A percentile compares a stretch with the other conserved stretches of the same genome.
These are phyloP conservation scores for Corynorhinus townsendii DNA, from an alignment of 2,113 vertebrate species.

Conservation along the genomic window DNA sequence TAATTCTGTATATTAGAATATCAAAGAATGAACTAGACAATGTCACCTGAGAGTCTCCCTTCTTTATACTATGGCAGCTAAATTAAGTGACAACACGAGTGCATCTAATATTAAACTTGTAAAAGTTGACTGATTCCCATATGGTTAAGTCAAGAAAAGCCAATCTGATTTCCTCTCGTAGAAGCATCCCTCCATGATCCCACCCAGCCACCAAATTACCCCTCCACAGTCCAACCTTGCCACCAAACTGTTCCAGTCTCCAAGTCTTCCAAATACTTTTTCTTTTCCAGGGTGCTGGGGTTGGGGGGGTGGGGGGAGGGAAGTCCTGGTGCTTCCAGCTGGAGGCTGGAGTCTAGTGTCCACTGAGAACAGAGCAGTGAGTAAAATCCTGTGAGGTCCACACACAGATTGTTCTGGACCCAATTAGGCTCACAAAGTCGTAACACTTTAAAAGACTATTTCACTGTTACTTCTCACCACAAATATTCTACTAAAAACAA, in stretches of 20 bases:
- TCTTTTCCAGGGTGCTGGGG: background rate
- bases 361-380: background rate
- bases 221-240: background rate
- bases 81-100: background rate
- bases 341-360: background rate
- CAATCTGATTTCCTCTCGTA: background rate
- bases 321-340: rapidly evolving
- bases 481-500: background rate
- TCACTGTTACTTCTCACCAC: background rate
- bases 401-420: background rate
- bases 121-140: background rate
- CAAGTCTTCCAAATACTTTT: background rate
- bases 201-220: background rate
- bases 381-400: rapidly evolving
- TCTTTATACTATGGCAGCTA: background rate
- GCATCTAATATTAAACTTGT: background rate
- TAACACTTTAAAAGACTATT: background rate
- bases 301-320: too few species aligned
- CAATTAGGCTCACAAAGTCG: background rate
- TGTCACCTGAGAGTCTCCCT: background rate
- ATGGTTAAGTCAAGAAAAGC: background rate
- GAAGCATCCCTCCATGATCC: background rate
- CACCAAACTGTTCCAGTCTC: background rate
- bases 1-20: background rate
- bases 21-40: background rate